phyloP scores from a whole-genome alignment of 2,113 vertebrate species.

The Mystacornis crossleyi region DNA sequence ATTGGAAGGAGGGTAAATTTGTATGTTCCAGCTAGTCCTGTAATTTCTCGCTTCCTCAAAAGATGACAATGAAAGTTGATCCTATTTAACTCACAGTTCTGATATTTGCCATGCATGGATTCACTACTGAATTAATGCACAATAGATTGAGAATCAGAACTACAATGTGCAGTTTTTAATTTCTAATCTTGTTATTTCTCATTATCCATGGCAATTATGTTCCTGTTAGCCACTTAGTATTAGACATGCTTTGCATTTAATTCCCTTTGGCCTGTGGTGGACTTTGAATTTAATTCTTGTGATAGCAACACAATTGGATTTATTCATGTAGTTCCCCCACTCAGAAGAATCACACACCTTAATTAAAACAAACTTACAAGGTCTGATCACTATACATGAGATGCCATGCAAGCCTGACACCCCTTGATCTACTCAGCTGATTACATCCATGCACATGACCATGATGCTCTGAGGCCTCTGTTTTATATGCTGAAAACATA shows the following conservation, averaged over 20 bases:
- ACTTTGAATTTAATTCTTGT: slow-evolving; percentile 7
- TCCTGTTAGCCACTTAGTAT: slow-evolving; percentile 21
- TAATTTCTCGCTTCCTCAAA: neutral
- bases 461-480: neutral
- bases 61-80: neutral
- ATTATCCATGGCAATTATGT: neutral
- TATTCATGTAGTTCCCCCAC: neutral
- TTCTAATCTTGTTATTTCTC: slow-evolving; percentile 23
- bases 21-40: neutral
- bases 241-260: slow-evolving; percentile 38
- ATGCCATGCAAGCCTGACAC: neutral
- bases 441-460: neutral
- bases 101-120: neutral
- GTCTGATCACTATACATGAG: neutral
- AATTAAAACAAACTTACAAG: neutral
- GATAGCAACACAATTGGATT: neutral
- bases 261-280: neutral
- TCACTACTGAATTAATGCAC: neutral
- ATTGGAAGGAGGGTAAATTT: neutral
- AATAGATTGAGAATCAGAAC: neutral
- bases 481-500: neutral
- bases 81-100: neutral
- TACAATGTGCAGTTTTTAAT: neutral
- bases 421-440: neutral
- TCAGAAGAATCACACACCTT: neutral